A percentile compares a stretch with the other conserved stretches of the same genome.
phyloP scores from a whole-genome alignment of 2,888 invertebrate genomes.

The Empis stercorea region DNA sequence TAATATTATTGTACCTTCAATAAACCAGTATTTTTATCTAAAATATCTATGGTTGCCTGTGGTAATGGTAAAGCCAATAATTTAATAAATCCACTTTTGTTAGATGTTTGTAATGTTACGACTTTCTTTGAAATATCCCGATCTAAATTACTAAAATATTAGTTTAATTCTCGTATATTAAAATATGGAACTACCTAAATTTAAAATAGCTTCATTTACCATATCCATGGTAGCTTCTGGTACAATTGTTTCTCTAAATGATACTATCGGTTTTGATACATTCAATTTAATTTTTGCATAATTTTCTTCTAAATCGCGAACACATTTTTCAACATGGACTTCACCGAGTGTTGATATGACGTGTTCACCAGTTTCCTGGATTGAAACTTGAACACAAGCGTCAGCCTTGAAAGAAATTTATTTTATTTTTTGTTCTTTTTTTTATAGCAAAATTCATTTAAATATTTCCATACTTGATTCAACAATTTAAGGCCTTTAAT shows the following conservation, averaged over 20 bases:
- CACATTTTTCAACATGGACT: constrained; percentile 89
- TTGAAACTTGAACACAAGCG: constrained; percentile 77
- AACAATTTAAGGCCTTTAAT: constrained; percentile 68
- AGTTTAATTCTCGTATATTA: background rate
- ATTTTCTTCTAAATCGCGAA: constrained; percentile 72
- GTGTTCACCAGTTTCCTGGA: constrained; percentile 91
- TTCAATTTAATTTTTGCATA: constrained; percentile 80
- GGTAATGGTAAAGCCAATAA: constrained; percentile 70
- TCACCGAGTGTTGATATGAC: constrained; percentile 93
- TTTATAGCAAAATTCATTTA: background rate
- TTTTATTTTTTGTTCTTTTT: no score
- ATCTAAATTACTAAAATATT: constrained; percentile 12
- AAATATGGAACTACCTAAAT: constrained; percentile 29
- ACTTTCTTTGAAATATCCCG: constrained; percentile 41
- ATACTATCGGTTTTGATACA: constrained; percentile 91
- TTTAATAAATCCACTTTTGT: constrained; percentile 56
- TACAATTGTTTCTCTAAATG: constrained; percentile 88
- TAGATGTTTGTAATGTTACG: constrained; percentile 51
- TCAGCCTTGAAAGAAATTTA: constrained; percentile 40
- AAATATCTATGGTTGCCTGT: constrained; percentile 47
- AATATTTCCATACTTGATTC: constrained; percentile 53
- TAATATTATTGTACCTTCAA: constrained; percentile 39
- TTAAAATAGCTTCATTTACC: constrained; percentile 72
- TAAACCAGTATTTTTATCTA: constrained; percentile 54
- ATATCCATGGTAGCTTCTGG: constrained; percentile 66